A percentile compares a stretch with the other conserved stretches of the same genome.
These are phyloP conservation scores for Synanceia verrucosa DNA, from an alignment of 2,797 vertebrate species.

Conservation along the genomic window DNA sequence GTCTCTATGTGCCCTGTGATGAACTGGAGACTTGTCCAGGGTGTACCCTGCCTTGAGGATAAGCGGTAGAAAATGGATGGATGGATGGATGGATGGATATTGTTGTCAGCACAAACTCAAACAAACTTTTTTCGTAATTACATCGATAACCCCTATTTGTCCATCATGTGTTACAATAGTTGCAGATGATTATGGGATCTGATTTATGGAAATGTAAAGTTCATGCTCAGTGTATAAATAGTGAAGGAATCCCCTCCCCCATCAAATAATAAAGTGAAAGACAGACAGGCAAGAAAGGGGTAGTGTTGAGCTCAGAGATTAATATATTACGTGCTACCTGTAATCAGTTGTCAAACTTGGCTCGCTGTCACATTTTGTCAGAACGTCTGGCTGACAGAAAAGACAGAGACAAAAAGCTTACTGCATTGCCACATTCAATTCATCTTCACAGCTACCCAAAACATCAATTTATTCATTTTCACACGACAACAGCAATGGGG, in stretches of 20 bases:
- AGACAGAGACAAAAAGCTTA: slow-evolving; percentile 11
- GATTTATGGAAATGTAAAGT: not conserved
- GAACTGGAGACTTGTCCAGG: no score
- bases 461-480: slow-evolving; percentile 68
- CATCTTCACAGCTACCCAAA: slow-evolving; percentile 37
- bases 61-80: no score
- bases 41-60: no score
- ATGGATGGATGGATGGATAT: no score
- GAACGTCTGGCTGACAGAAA: slow-evolving; percentile 28
- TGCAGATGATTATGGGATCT: not conserved
- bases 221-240: not conserved
- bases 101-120: no score
- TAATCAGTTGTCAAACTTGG: slow-evolving; percentile 35
- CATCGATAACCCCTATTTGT: not conserved
- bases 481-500: slow-evolving; percentile 68
- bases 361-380: slow-evolving; percentile 23
- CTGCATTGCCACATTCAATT: slow-evolving; percentile 34
- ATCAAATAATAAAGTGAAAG: slow-evolving; percentile 9
- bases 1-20: no score
- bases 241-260: not conserved
- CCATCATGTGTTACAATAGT: not conserved
- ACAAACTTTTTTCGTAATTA: not conserved
- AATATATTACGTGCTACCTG: slow-evolving; percentile 35
- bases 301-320: slow-evolving; percentile 3
- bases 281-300: not conserved